phyloP scores from a whole-genome alignment of 2,888 invertebrate species.

The Nephrocerus scutellatus region DNA sequence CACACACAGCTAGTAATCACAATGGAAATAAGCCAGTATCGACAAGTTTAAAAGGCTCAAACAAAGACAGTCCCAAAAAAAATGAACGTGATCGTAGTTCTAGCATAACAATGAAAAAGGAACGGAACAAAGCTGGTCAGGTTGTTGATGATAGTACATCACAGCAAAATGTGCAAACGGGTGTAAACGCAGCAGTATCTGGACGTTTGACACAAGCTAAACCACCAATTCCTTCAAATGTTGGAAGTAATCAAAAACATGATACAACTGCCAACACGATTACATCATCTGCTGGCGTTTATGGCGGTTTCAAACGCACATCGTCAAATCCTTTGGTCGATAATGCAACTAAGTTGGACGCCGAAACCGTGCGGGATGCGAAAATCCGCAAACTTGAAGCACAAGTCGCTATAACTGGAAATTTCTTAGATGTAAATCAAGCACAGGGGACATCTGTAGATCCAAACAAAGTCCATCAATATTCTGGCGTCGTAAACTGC shows the following conservation, averaged over 20 bases:
- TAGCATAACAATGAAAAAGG: slow-evolving; percentile 40
- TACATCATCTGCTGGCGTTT: slow-evolving; percentile 24
- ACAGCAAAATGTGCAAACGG: too few species aligned
- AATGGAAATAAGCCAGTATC: slow-evolving; percentile 20
- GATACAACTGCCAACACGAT: too few species aligned
- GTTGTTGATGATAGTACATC: too few species aligned
- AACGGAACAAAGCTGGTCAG: too few species aligned
- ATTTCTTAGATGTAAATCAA: background rate
- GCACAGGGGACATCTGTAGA: slow-evolving; percentile 14
- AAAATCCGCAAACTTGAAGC: slow-evolving; percentile 40
- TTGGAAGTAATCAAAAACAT: slow-evolving; percentile 17
- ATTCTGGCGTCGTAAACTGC: slow-evolving; percentile 50
- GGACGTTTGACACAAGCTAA: slow-evolving; percentile 14
- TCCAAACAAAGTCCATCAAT: slow-evolving; percentile 5
- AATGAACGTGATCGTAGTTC: slow-evolving; percentile 24
- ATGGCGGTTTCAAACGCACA: slow-evolving; percentile 23
- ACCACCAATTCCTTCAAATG: slow-evolving; percentile 11
- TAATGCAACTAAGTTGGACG: slow-evolving; percentile 24
- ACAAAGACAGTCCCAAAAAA: slow-evolving; percentile 44
- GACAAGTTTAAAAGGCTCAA: slow-evolving; percentile 24
- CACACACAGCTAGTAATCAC: slow-evolving; percentile 22
- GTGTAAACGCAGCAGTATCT: slow-evolving; percentile 11
- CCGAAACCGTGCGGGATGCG: slow-evolving; percentile 34
- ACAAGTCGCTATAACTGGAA: too few species aligned
- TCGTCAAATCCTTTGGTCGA: slow-evolving; percentile 18